These are phyloP conservation scores for Noctua comes DNA, from an alignment of 2,888 invertebrate genomes.

Conservation along the genomic window DNA sequence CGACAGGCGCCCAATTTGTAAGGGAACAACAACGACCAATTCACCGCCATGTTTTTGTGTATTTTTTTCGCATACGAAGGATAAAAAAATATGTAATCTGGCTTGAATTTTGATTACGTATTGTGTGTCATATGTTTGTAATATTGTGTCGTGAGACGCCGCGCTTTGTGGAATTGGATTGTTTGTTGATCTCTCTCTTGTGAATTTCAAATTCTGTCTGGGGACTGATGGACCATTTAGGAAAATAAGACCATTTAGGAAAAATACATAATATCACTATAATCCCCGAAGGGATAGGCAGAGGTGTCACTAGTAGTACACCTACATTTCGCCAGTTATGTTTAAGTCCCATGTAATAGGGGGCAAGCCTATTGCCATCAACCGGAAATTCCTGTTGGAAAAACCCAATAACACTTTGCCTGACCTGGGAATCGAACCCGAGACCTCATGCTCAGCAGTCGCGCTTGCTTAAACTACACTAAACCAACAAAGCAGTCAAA, in stretches of 20 bases:
- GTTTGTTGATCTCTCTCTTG: constrained; percentile 36
- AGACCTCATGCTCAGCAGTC: no score
- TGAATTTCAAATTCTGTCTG: constrained; percentile 31
- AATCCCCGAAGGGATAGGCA: no score
- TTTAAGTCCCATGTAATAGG: no score
- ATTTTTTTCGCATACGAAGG: constrained; percentile 57
- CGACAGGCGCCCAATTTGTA: constrained; percentile 82
- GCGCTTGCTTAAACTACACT: no score
- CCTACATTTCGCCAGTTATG: no score
- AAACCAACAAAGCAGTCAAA: no score
- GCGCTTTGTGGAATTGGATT: constrained; percentile 41
- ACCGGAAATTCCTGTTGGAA: no score
- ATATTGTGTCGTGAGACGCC: constrained; percentile 36
- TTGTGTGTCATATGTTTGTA: constrained; percentile 56
- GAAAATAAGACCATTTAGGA: constrained; percentile 4
- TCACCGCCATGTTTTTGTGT: constrained; percentile 67
- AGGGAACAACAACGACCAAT: constrained; percentile 73
- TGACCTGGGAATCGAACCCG: no score
- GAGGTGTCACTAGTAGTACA: no score
- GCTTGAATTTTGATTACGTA: constrained; percentile 64
- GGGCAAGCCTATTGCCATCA: no score
- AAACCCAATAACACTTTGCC: no score
- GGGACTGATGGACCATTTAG: constrained; percentile 3
- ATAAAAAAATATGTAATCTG: constrained; percentile 63
- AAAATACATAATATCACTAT: neutral